phyloP scores from a whole-genome alignment of 2,888 invertebrate species.

The Tiliacea citrago region DNA sequence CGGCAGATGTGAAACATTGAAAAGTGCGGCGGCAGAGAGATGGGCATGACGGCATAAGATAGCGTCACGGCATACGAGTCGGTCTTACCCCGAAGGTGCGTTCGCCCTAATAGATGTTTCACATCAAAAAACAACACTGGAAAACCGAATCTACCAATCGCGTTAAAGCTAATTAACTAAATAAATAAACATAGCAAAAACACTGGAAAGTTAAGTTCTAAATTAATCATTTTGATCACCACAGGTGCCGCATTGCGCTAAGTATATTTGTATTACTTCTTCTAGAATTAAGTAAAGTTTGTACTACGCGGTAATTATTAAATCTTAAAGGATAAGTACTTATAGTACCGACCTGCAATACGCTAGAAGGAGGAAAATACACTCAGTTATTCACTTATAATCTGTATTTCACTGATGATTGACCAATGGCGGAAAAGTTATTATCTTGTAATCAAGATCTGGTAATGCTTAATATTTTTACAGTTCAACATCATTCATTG shows the following conservation, averaged over 20 bases:
- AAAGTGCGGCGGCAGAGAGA: no score
- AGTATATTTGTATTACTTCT: neutral
- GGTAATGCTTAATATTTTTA: neutral
- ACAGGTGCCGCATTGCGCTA: neutral
- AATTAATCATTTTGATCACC: neutral
- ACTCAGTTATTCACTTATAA: slow-evolving; percentile 1
- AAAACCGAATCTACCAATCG: slow-evolving; percentile 1
- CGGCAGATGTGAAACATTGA: no score
- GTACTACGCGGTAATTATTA: slow-evolving; percentile 41
- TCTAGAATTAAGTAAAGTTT: slow-evolving; percentile 39
- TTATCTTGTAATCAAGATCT: neutral
- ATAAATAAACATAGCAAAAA: neutral
- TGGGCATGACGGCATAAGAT: no score
- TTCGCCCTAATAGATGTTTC: no score
- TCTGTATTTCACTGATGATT: slow-evolving; percentile 24
- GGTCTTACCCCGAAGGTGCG: no score
- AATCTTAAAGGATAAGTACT: slow-evolving; percentile 31
- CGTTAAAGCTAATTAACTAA: neutral
- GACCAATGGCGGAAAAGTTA: neutral
- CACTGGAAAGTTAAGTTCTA: neutral
- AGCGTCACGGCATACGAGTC: no score
- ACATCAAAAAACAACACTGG: slow-evolving; percentile 20
- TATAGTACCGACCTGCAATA: slow-evolving; percentile 32
- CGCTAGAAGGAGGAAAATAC: slow-evolving; percentile 17
- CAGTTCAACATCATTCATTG: neutral